Percentiles rank a stretch among this genome's conserved stretches.
phyloP scores from a whole-genome alignment of 2,888 invertebrate species.

The Sthenelais limicola region DNA sequence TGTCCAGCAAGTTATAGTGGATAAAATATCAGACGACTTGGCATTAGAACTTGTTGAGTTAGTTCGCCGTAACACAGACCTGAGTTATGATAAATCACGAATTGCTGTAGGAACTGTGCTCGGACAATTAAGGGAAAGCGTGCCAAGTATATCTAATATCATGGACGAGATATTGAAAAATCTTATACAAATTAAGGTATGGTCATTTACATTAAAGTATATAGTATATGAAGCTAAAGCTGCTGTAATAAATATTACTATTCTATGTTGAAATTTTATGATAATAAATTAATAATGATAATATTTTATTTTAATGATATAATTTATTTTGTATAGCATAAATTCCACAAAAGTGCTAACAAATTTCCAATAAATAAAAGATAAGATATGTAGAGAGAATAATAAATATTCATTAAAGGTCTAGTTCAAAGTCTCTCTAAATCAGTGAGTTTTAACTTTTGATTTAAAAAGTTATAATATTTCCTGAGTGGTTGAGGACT shows the following conservation, averaged over 20 bases:
- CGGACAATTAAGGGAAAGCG: constrained; percentile 48
- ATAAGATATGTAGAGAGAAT: too few relatives aligned
- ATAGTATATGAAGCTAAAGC: too few relatives aligned
- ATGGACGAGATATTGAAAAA: constrained; percentile 45
- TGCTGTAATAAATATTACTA: neutral
- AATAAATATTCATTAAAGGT: too few relatives aligned
- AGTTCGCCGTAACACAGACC: constrained; percentile 60
- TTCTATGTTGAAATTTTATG: neutral
- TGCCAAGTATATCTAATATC: constrained; percentile 41
- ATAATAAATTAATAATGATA: constrained; percentile 4
- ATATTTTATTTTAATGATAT: too few relatives aligned
- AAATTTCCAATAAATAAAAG: too few relatives aligned
- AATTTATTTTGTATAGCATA: too few relatives aligned
- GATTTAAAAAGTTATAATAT: too few relatives aligned
- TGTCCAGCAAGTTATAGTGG: neutral
- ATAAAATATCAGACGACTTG: constrained; percentile 53
- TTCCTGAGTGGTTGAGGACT: too few relatives aligned
- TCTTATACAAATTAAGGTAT: constrained; percentile 40
- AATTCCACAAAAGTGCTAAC: too few relatives aligned
- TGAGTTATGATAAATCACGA: constrained; percentile 63
- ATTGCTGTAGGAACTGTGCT: constrained; percentile 64
- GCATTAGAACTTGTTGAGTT: constrained; percentile 61
- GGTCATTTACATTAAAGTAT: neutral
- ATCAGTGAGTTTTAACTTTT: too few relatives aligned
- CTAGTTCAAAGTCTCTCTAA: too few relatives aligned